Evolutionary conservation across 2,888 invertebrate species (phyloP).

Genomic region (Limnephilus lunatus): DNA sequence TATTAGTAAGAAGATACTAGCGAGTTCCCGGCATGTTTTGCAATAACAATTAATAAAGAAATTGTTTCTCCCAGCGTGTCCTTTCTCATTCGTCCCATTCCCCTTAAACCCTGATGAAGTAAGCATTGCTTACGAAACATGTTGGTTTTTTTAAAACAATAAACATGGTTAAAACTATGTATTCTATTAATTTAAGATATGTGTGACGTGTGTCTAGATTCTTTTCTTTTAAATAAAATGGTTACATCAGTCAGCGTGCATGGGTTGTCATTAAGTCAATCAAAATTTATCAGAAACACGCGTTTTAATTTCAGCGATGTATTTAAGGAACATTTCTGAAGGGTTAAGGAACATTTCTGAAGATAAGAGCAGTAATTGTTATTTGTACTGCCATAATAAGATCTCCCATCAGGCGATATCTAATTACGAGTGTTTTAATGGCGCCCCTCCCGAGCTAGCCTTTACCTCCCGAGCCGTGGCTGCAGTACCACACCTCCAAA

Average conservation of each 20-base stretch:
- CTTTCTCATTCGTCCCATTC: too few species aligned
- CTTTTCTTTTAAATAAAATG: neutral
- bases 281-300: neutral
- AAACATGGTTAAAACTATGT: too few species aligned
- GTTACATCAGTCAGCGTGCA: neutral
- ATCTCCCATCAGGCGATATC: neutral
- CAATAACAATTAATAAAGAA: too few species aligned
- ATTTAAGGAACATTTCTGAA: neutral
- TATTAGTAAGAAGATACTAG: too few species aligned
- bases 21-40: too few species aligned
- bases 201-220: too few species aligned
- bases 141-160: too few species aligned
- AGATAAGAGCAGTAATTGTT: neutral
- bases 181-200: too few species aligned
- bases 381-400: neutral
- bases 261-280: neutral
- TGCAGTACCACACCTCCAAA: slow-evolving; percentile 63
- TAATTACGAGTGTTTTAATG: neutral
- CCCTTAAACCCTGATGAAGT: too few species aligned
- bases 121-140: too few species aligned
- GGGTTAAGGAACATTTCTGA: neutral
- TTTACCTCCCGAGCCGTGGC: neutral
- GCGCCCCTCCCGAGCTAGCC: neutral
- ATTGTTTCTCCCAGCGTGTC: too few species aligned
- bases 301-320: neutral